Base-by-base conservation (phyloP, 2,797 vertebrate genomes). In the Cossypha caffra region DNA sequence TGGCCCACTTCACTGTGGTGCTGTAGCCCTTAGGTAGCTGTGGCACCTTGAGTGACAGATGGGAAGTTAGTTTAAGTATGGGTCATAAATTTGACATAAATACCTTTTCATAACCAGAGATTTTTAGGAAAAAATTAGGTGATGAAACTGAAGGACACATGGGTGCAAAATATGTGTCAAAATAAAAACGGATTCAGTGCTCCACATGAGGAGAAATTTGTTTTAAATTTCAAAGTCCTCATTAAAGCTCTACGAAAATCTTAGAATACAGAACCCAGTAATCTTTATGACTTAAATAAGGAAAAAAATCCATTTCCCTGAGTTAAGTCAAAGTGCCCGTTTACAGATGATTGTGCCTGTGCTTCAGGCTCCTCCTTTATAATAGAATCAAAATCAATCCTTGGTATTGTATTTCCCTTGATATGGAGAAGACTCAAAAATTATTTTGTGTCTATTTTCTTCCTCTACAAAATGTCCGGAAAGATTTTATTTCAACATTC, bases 251-350 rank as follows among this genome's bases (percentile, higher is more conserved):
- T 54, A 48, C 9, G 61, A 80, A 93, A 93, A 54, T 24, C 17
- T 43, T 51, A 48, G 18, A 21, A 37, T 16, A 35, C 0, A 3
- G 35, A 13, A 11, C 7, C 21, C 1, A 14, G 1, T 14, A 24
- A 48, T 38, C 2, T 59, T 42, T 35, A 15, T 54, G 48, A 40
- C 3, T 14, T 43, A 14, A 47, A 54, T 40, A 24, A 24, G 25
- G 29, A 28, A 54, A 35, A 57, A 23, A 24, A 0, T 28, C 16
- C 16, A 26, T 50, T 86, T 58, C 7, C 38, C 6, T 1, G 7
- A 26, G 9, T 58, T 58, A 42, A 89, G n/a, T 1, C 26, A 10
- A 62, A 42, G 9, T 16, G 6, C 37, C 63, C 5, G 35, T 48
- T 63, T 69, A 55, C 20, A 59, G 28, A 51, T 57, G n/a, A 68